Evolutionary conservation across 2,888 invertebrate genomes (phyloP).

Genomic region (Chloroclysta siterata): DNA sequence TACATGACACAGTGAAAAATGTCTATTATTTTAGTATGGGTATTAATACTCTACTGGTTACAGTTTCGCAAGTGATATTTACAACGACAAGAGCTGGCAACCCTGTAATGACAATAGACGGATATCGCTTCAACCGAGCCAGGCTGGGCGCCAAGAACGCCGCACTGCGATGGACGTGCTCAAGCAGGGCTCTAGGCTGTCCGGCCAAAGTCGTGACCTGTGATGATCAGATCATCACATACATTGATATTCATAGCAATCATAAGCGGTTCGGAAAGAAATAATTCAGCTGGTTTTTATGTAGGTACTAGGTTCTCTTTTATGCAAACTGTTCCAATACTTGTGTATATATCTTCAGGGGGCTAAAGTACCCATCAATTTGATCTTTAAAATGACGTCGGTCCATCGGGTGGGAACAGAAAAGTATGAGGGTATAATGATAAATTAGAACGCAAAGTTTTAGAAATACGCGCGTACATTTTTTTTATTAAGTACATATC

Average conservation of each 20-base stretch:
- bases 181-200: conserved; percentile 48
- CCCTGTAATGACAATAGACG: conserved; percentile 46
- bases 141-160: conserved; percentile 17
- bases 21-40: too few species aligned
- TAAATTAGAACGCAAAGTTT: too few species aligned
- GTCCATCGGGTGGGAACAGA: too few species aligned
- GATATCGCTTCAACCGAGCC: conserved; percentile 45
- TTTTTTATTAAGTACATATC: too few species aligned
- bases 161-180: conserved; percentile 49
- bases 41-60: neutral
- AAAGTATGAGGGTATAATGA: too few species aligned
- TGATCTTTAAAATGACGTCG: too few species aligned
- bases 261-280: conserved; percentile 13
- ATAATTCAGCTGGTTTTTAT: neutral
- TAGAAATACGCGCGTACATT: too few species aligned
- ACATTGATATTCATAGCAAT: conserved; percentile 25
- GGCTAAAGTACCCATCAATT: too few species aligned
- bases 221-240: conserved; percentile 28
- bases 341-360: too few species aligned
- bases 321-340: too few species aligned
- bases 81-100: conserved; percentile 47
- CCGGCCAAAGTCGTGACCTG: conserved; percentile 44
- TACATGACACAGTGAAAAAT: too few species aligned
- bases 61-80: conserved; percentile 11
- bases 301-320: neutral